Evolutionary conservation across 2,888 invertebrate species (phyloP).

Genomic region (Cheilosia variabilis): DNA sequence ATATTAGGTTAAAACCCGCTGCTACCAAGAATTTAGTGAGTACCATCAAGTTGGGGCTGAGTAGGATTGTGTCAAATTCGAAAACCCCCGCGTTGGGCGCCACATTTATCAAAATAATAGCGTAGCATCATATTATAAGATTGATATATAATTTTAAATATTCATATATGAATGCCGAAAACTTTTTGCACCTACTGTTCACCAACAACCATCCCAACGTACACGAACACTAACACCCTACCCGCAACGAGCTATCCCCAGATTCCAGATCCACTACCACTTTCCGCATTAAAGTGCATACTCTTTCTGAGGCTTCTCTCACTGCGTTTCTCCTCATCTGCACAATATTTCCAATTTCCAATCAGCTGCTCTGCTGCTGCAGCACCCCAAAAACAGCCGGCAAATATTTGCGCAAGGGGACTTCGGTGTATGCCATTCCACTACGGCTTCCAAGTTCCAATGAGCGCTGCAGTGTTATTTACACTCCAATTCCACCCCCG

Average conservation of each 20-base stretch:
- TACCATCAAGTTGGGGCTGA: no score
- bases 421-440: neutral
- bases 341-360: slow-evolving; percentile 68
- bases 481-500: slow-evolving; percentile 67
- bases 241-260: neutral
- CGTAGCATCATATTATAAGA: no score
- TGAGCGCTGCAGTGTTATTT: slow-evolving; percentile 47
- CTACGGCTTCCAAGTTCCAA: slow-evolving; percentile 55
- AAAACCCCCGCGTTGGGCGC: no score
- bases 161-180: no score
- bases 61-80: no score
- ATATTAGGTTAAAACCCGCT: no score
- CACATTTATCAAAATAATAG: no score
- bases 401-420: slow-evolving; percentile 38
- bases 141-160: no score
- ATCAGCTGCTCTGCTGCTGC: slow-evolving; percentile 70
- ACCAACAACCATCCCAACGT: no score
- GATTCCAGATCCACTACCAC: neutral
- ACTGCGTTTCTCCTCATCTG: slow-evolving; percentile 34
- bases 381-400: slow-evolving; percentile 38
- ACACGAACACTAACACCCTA: no score
- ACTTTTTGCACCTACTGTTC: no score
- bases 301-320: neutral
- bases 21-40: no score
- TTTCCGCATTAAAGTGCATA: neutral